Evolutionary conservation across 2,113 vertebrate genomes (phyloP).

Genomic region (Alethe diademata): DNA sequence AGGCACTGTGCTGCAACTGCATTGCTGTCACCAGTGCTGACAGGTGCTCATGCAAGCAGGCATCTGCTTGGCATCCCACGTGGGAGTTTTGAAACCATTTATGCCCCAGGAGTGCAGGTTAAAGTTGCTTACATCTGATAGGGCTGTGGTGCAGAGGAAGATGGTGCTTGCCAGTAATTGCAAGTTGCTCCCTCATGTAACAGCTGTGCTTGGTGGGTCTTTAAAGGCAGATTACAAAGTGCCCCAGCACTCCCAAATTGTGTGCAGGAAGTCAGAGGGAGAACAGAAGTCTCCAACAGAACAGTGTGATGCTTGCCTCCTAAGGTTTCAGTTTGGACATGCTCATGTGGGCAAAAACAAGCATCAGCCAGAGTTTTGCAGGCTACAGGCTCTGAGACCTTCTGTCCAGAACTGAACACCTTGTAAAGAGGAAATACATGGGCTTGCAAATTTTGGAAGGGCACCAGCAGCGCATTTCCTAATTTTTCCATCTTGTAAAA

Average conservation of each 20-base stretch:
- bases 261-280: accelerated
- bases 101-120: not conserved
- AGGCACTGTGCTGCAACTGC: accelerated
- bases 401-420: not conserved
- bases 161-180: not conserved
- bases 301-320: not conserved
- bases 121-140: not conserved
- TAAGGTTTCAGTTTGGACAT: not conserved
- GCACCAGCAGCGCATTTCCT: not conserved
- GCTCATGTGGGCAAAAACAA: not conserved
- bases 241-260: not conserved
- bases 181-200: not conserved
- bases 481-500: not conserved
- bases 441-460: not conserved
- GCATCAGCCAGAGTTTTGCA: not conserved
- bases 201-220: not conserved
- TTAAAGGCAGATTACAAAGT: not conserved
- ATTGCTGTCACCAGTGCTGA: not conserved
- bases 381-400: not conserved
- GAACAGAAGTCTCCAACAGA: not conserved
- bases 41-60: not conserved
- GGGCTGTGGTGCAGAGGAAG: not conserved
- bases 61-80: not conserved
- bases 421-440: not conserved
- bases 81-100: not conserved